Percentiles rank a stretch among this genome's conserved stretches.
Conservation (phyloP, 2,113 vertebrate species). For the Thamnophis sirtalis region DNA sequence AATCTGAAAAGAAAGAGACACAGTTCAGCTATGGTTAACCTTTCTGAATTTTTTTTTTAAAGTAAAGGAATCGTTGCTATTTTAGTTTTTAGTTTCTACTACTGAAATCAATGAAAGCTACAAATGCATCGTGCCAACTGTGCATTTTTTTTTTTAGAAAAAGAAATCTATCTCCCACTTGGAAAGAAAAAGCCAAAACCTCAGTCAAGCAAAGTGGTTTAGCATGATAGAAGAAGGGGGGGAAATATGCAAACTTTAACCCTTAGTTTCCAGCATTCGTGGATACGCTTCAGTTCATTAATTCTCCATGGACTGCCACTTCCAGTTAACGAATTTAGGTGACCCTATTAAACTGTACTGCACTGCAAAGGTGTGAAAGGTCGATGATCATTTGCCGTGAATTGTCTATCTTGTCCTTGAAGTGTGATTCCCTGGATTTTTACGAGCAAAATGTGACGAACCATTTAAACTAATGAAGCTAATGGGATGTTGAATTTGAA, state of each 20-base stretch:
- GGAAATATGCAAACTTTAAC: neutral
- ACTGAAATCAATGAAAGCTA: neutral
- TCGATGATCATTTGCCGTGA: neutral
- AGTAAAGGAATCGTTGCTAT: neutral
- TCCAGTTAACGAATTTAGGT: neutral
- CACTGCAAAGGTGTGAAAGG: neutral
- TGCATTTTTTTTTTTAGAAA: neutral
- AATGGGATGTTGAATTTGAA: neutral
- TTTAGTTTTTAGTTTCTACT: neutral
- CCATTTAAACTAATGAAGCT: neutral
- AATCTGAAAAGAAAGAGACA: neutral
- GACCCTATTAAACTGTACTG: neutral
- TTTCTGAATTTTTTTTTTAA: neutral
- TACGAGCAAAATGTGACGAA: neutral
- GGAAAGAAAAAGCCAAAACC: neutral
- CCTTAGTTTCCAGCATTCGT: neutral
- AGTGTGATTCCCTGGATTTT: neutral
- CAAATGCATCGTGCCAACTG: neutral
- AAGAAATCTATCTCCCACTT: neutral
- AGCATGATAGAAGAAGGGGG: neutral
- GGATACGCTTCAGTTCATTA: neutral
- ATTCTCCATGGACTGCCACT: neutral
- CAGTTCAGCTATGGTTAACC: neutral
- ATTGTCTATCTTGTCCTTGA: neutral
- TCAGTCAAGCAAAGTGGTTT: neutral